A percentile compares a stretch with the other conserved stretches of the same genome.
phyloP scores from a whole-genome alignment of 2,113 vertebrate species.

The Cynocephalus volans region DNA sequence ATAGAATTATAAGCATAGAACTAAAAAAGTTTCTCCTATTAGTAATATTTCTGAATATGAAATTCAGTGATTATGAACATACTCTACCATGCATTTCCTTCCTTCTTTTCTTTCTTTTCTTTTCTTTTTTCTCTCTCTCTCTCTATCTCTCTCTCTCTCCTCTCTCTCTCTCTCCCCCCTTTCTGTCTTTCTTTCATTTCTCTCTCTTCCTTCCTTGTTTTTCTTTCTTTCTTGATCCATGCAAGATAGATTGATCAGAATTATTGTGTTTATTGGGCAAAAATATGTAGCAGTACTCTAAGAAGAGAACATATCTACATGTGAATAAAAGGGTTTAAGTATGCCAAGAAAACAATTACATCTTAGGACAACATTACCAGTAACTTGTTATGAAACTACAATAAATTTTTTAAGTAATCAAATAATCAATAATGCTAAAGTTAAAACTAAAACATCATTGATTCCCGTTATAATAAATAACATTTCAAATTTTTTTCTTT shows the following conservation, averaged over 20 bases:
- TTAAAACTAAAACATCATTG: not conserved
- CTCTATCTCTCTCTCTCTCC: too few relatives aligned
- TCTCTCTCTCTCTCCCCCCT: too few relatives aligned
- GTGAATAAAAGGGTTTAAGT: not conserved
- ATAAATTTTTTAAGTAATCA: not conserved
- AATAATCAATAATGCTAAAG: not conserved
- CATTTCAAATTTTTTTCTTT: not conserved
- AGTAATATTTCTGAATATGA: not conserved
- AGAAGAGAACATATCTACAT: not conserved
- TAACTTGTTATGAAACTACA: not conserved
- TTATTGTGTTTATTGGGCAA: not conserved
- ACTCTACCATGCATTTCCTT: too few relatives aligned
- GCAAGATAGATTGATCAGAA: not conserved
- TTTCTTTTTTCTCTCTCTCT: too few relatives aligned
- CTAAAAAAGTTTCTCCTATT: not conserved
- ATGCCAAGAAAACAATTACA: not conserved
- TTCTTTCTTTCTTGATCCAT: not conserved
- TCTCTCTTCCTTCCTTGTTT: not conserved
- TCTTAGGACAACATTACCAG: not conserved
- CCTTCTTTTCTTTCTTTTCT: too few relatives aligned
- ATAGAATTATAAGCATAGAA: not conserved
- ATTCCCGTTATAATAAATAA: not conserved
- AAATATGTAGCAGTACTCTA: not conserved
- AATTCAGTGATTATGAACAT: not conserved
- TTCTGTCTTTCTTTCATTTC: too few relatives aligned